Evolutionary conservation across 2,888 invertebrate genomes (phyloP).

Genomic region (Heliconius erato): DNA sequence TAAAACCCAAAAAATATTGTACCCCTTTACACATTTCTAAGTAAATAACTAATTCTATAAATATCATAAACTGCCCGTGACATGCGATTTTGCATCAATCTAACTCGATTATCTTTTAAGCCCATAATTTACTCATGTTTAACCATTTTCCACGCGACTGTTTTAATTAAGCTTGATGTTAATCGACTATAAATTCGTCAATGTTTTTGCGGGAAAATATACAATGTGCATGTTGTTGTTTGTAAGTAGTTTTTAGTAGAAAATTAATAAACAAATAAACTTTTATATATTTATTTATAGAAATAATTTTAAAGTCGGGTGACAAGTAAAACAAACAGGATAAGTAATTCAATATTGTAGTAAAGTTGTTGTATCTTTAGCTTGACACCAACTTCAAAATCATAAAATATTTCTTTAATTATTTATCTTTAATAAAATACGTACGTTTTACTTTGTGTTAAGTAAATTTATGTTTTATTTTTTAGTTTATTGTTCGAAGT

Average conservation of each 20-base stretch:
- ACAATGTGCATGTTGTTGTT: slow-evolving; percentile 4
- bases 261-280: not conserved
- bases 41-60: not conserved
- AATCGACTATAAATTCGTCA: slow-evolving; percentile 23
- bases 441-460: no score
- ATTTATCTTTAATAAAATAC: no score
- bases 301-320: not conserved
- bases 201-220: slow-evolving; percentile 15
- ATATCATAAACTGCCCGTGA: not conserved
- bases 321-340: no score
- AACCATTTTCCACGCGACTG: slow-evolving; percentile 16
- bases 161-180: slow-evolving; percentile 25
- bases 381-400: no score
- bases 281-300: not conserved
- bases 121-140: slow-evolving; percentile 19
- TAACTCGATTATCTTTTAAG: slow-evolving; percentile 22
- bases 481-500: no score
- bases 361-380: no score
- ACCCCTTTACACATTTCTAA: not conserved
- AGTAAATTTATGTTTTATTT: no score
- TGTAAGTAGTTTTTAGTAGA: not conserved
- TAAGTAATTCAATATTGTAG: no score
- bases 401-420: no score
- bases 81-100: not conserved
- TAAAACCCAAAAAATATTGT: no score